Percentiles rank a stretch among this genome's conserved stretches.
Conservation (phyloP, 2,797 vertebrate genomes). For the Poeciliopsis gracilis region DNA sequence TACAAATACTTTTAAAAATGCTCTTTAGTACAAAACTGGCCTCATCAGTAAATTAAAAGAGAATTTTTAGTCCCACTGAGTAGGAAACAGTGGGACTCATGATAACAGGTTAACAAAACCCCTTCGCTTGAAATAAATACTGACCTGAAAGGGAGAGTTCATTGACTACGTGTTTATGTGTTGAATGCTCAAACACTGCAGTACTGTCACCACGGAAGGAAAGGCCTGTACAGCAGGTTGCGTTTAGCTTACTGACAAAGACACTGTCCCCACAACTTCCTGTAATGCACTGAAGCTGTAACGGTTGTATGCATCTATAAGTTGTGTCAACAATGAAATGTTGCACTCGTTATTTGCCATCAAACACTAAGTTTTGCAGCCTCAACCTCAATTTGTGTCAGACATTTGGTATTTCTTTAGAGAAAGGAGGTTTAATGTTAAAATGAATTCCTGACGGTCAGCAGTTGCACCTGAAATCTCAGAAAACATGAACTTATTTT, state of each 20-base stretch:
- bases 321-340: neutral
- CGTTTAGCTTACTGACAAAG: neutral
- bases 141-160: neutral
- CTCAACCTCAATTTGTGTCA: neutral
- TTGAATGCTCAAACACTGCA: neutral
- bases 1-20: too few species aligned
- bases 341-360: neutral
- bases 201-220: neutral
- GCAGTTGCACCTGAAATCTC: neutral
- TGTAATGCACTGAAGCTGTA: neutral
- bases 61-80: neutral
- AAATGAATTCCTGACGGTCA: neutral
- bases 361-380: neutral
- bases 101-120: neutral
- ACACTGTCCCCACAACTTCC: slow-evolving; percentile 5
- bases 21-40: too few species aligned
- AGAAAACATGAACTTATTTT: neutral
- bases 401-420: neutral
- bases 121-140: neutral
- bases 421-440: neutral
- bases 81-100: neutral
- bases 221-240: neutral
- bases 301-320: neutral
- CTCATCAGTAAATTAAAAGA: too few species aligned
- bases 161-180: neutral